Percentiles rank a stretch among this genome's conserved stretches.
Evolutionary conservation across 2,113 vertebrate species (phyloP).

Genomic region (Campylomormyrus numenius): DNA sequence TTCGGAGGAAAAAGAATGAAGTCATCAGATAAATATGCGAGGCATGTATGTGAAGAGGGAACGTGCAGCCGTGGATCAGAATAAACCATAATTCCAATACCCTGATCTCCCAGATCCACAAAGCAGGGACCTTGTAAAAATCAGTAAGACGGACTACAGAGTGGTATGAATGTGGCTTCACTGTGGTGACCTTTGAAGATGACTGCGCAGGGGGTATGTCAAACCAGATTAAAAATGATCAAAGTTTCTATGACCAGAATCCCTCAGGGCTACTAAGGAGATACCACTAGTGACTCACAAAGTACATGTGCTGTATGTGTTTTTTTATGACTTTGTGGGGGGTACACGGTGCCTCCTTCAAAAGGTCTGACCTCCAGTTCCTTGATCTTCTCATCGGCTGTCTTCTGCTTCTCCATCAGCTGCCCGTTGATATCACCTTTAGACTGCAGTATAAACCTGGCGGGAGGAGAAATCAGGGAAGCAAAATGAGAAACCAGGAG

Average conservation of each 20-base stretch:
- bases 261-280: background rate
- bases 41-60: background rate
- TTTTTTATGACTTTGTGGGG: background rate
- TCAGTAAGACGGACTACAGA: background rate
- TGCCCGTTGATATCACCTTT: slow-evolving; percentile 86
- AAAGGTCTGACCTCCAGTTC: slow-evolving; percentile 78
- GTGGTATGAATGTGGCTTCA: background rate
- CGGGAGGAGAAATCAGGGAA: background rate
- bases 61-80: background rate
- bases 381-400: slow-evolving; percentile 92
- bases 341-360: background rate
- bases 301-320: background rate
- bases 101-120: background rate
- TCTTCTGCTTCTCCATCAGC: slow-evolving; percentile 82
- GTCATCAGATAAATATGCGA: slow-evolving; percentile 8
- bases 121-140: background rate
- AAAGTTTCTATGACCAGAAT: background rate
- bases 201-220: background rate
- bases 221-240: background rate
- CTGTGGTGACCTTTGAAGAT: background rate
- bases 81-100: background rate
- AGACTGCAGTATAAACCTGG: slow-evolving; percentile 90
- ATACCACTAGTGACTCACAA: background rate
- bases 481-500: background rate
- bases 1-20: background rate